phyloP scores from a whole-genome alignment of 2,888 invertebrate species.

The Drosophila austrosaltans region DNA sequence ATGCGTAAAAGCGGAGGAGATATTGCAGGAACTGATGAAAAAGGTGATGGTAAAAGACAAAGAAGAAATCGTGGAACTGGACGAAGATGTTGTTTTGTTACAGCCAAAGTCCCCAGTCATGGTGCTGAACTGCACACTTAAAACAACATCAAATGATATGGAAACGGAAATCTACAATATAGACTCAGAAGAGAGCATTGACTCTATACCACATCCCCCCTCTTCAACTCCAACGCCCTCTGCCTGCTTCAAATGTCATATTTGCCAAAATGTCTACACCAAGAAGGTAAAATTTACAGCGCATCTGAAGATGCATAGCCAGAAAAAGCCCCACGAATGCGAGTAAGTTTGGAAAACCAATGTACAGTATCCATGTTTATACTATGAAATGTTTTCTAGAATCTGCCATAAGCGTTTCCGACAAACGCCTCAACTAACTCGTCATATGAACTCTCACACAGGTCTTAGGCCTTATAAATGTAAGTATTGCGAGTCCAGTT shows the following conservation, averaged over 20 bases:
- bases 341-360: conserved; percentile 66
- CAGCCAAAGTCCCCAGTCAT: background rate
- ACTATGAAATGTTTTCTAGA: conserved; percentile 45
- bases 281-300: conserved; percentile 75
- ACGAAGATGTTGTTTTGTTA: background rate
- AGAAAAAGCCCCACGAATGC: conserved; percentile 80
- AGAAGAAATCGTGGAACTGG: conserved; percentile 30
- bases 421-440: conserved; percentile 79
- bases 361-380: background rate
- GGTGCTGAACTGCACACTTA: background rate
- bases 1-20: conserved; percentile 55
- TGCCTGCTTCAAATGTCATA: conserved; percentile 65
- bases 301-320: conserved; percentile 78
- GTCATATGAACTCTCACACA: conserved; percentile 80
- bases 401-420: conserved; percentile 81
- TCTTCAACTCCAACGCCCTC: background rate
- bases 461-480: conserved; percentile 81
- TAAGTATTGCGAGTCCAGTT: conserved; percentile 78
- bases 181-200: background rate
- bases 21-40: conserved; percentile 27
- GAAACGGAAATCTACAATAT: background rate
- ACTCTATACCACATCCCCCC: background rate
- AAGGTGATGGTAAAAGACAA: conserved; percentile 48
- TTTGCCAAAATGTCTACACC: conserved; percentile 79
- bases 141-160: background rate